phyloP scores from a whole-genome alignment of 2,888 invertebrate genomes.

The Sphaerophoria taeniata region DNA sequence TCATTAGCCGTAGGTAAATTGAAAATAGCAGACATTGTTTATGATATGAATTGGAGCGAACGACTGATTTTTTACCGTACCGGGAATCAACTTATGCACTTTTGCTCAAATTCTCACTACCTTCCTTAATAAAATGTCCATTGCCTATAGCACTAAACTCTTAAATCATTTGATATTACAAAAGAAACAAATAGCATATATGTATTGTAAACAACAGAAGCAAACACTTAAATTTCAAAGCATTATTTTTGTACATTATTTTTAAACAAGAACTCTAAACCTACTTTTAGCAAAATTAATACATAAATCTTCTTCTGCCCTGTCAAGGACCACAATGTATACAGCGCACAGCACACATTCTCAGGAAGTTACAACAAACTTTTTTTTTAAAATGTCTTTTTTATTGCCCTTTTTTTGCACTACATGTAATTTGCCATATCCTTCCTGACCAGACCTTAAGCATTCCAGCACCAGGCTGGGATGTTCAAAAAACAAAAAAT shows the following conservation, averaged over 20 bases:
- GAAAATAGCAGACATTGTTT: too few relatives aligned
- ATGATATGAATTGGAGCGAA: too few relatives aligned
- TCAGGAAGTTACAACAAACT: slow-evolving; percentile 1
- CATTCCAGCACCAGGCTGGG: neutral
- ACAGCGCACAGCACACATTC: neutral
- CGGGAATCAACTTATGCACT: too few relatives aligned
- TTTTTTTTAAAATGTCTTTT: slow-evolving; percentile 51
- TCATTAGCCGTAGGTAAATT: too few relatives aligned
- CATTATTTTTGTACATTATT: neutral
- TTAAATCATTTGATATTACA: too few relatives aligned
- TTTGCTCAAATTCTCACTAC: too few relatives aligned
- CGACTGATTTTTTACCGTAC: too few relatives aligned
- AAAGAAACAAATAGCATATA: too few relatives aligned
- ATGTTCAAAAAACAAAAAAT: slow-evolving; percentile 7
- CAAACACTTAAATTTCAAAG: neutral
- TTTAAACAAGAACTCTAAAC: neutral
- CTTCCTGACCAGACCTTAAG: slow-evolving; percentile 36
- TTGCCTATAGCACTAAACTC: too few relatives aligned
- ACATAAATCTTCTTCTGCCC: slow-evolving; percentile 39
- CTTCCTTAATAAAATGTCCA: too few relatives aligned
- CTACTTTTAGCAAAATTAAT: slow-evolving; percentile 46
- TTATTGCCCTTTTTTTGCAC: slow-evolving; percentile 31
- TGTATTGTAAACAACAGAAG: neutral
- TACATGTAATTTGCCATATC: slow-evolving; percentile 62
- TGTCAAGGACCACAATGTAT: slow-evolving; percentile 52